Conservation (phyloP, 1,140 invertebrate species). For the Spodoptera litura region DNA sequence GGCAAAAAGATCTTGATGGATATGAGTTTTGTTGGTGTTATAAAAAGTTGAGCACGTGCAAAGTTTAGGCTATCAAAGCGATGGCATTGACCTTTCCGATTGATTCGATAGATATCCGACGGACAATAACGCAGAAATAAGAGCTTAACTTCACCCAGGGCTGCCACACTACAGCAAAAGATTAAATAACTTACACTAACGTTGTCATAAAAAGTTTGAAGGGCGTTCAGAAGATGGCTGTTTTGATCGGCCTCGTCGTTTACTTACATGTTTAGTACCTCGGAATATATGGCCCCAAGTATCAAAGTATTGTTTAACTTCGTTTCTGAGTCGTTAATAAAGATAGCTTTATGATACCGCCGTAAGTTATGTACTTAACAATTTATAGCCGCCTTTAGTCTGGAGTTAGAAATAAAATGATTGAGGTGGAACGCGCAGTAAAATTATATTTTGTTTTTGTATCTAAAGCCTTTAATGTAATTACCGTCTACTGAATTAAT, state of each 20-base stretch:
- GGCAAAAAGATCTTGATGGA: constrained; percentile 45
- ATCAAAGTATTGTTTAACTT: constrained; percentile 28
- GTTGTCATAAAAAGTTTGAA: constrained; percentile 29
- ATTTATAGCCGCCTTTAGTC: constrained; percentile 30
- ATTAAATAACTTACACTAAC: constrained; percentile 18
- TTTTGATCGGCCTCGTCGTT: constrained; percentile 29
- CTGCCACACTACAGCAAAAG: constrained; percentile 3
- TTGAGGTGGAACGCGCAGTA: constrained; percentile 18
- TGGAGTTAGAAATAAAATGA: constrained; percentile 24
- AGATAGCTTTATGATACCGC: constrained; percentile 29
- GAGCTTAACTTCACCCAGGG: constrained; percentile 31
- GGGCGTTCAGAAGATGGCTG: constrained; percentile 4
- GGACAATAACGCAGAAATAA: constrained; percentile 47
- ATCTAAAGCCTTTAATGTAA: not conserved
- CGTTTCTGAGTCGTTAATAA: constrained; percentile 28
- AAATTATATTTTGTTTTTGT: constrained; percentile 5
- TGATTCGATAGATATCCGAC: constrained; percentile 49
- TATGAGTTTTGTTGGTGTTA: constrained; percentile 27
- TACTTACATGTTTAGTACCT: constrained; percentile 29
- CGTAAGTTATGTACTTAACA: constrained; percentile 35
- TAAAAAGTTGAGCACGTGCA: constrained; percentile 46
- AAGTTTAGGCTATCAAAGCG: constrained; percentile 39
- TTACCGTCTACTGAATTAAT: not conserved
- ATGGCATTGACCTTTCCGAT: constrained; percentile 49
- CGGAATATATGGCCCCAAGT: constrained; percentile 11